phyloP scores from a whole-genome alignment of 2,797 vertebrate genomes.

The Coreius guichenoti region DNA sequence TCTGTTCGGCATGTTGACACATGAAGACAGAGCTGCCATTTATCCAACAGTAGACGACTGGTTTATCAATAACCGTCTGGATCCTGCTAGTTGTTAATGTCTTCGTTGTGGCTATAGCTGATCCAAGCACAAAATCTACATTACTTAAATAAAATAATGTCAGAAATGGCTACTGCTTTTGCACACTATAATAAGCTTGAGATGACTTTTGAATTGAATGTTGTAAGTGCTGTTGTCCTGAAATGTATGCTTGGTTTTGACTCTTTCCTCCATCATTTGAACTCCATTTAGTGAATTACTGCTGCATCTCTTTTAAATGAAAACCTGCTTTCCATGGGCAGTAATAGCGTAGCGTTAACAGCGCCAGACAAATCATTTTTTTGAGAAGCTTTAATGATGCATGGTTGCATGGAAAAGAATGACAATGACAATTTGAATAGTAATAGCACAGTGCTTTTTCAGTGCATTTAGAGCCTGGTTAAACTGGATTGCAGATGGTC shows the following conservation, averaged over 20 bases:
- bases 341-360: neutral
- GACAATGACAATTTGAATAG: neutral
- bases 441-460: neutral
- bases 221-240: neutral
- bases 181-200: neutral
- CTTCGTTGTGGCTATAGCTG: too few relatives aligned
- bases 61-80: too few relatives aligned
- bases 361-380: neutral
- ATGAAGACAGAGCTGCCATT: neutral
- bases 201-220: neutral
- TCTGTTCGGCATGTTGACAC: neutral
- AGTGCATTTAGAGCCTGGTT: neutral
- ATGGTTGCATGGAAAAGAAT: neutral
- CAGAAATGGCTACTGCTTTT: neutral
- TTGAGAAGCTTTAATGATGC: slow-evolving; percentile 10
- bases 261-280: neutral
- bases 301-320: neutral
- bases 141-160: too few relatives aligned
- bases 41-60: neutral
- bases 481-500: neutral
- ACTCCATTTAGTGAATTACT: neutral
- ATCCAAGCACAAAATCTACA: too few relatives aligned
- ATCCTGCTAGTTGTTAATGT: too few relatives aligned
- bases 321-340: neutral
- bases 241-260: neutral